Conservation (phyloP, 2,113 vertebrate species). For the Columbina picui region DNA sequence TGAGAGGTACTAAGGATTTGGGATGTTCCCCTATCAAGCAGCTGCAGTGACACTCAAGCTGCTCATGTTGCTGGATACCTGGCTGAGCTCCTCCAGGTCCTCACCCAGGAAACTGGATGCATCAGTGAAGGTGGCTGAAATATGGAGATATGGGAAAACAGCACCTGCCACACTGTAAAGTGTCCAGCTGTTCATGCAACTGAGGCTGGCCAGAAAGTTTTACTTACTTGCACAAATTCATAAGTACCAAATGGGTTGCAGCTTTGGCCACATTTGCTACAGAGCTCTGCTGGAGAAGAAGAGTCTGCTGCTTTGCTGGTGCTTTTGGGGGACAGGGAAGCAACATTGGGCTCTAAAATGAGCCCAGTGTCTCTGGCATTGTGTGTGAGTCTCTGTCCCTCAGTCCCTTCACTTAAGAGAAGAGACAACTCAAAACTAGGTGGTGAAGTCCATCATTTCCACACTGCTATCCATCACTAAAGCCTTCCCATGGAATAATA, state of each 20-base stretch:
- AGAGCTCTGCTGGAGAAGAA: neutral
- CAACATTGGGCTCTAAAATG: neutral
- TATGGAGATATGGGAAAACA: neutral
- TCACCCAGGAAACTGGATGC: neutral
- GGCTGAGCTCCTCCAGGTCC: neutral
- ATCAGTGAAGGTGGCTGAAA: neutral
- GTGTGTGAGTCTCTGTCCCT: neutral
- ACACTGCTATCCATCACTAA: neutral
- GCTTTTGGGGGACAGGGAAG: too few species aligned
- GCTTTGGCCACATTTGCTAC: neutral
- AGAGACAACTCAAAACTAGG: fast-evolving
- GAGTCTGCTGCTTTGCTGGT: neutral
- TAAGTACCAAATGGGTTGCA: neutral
- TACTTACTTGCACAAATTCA: neutral
- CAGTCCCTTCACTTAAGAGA: neutral
- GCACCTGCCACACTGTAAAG: neutral
- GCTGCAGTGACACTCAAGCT: neutral
- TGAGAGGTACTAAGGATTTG: neutral
- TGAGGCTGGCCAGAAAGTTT: neutral
- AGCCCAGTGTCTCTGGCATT: neutral
- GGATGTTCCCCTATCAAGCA: fast-evolving
- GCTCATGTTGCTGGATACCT: neutral
- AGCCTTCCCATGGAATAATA: neutral
- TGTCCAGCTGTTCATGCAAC: neutral
- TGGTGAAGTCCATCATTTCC: neutral